Evolutionary conservation across 2,888 invertebrate species (phyloP), one percentile per base, ranked within the genome.

Genomic region (Sipha maydis): DNA sequence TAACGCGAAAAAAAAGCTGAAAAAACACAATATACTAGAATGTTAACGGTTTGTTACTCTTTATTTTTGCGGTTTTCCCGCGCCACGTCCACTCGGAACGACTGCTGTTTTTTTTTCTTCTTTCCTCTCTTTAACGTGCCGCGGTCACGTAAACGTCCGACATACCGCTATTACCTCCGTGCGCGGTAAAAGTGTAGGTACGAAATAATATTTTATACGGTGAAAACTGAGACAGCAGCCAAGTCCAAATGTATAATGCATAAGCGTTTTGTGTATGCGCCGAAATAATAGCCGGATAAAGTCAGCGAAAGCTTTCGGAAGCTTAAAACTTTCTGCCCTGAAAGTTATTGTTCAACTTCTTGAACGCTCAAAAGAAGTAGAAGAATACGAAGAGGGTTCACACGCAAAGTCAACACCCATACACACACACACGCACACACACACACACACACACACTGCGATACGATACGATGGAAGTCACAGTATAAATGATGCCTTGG

Each of bases 241-340:
- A 79, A 86, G 80, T 86, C 78, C 80, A 75, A 88, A 88, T 88
- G 80, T 88, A 73, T 88, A 88, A 88, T 88, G 86, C 86, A 88
- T 88, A 88, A 88, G 86, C 80, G 80, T 88, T 88, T 88, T 88
- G 80, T 88, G 80, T 88, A 88, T 80, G 80, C 73, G 61, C 73
- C 41, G 80, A 75, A 80, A 88, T 88, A 88, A 88, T 88, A 80
- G 80, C 86, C 80, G 86, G 86, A 88, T 88, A 88, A 88, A 82
- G 86, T 88, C 80, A 41, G 56, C 38, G 75, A 88, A 88, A 88
- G 86, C 73, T 88, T 88, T 82, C 86, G 86, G 80, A 88, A 88
- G 86, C 86, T 88, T 88, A 80, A 82, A 88, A 88, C 80, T 88
- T 88, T 86, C 75, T 80, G 80, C 61, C 41, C 75, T 28, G 79